Evolutionary conservation across 2,888 invertebrate genomes (phyloP).

Genomic region (Entomobrya multifasciata): DNA sequence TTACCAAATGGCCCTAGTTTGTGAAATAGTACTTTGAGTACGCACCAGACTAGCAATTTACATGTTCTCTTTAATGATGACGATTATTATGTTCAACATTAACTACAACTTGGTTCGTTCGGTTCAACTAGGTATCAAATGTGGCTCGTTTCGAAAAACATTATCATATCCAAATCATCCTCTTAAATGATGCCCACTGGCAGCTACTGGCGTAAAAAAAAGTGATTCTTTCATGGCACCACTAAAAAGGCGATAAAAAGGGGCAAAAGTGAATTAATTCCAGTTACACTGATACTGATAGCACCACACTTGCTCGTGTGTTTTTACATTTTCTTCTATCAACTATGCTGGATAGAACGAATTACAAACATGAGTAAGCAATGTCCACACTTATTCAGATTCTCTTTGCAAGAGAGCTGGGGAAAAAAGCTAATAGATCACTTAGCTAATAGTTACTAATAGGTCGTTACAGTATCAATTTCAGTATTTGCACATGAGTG

Average conservation of each 20-base stretch:
- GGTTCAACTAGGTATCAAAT: not conserved
- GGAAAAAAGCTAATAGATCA: constrained; percentile 50
- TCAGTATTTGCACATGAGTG: constrained; percentile 48
- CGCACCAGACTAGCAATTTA: not conserved
- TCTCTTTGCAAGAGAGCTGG: not conserved
- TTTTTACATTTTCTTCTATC: not conserved
- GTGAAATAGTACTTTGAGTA: not conserved
- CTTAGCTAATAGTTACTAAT: constrained; percentile 67
- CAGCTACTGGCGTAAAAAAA: not conserved
- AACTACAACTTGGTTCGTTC: constrained; percentile 12
- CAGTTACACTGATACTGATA: too few species aligned
- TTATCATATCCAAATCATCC: not conserved
- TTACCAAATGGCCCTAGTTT: constrained; percentile 21
- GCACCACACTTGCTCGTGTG: too few species aligned
- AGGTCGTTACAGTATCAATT: constrained; percentile 46
- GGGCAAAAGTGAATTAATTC: not conserved
- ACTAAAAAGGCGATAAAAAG: constrained; percentile 26
- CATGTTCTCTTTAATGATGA: not conserved
- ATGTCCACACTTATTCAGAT: not conserved
- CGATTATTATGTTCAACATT: not conserved
- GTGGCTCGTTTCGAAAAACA: not conserved
- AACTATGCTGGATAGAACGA: not conserved
- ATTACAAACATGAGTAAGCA: constrained; percentile 27
- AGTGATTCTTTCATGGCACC: not conserved
- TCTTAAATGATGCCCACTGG: not conserved